A percentile compares a stretch with the other conserved stretches of the same genome.
Conservation (phyloP, 2,113 vertebrate species). For the Taurulus bubalis region DNA sequence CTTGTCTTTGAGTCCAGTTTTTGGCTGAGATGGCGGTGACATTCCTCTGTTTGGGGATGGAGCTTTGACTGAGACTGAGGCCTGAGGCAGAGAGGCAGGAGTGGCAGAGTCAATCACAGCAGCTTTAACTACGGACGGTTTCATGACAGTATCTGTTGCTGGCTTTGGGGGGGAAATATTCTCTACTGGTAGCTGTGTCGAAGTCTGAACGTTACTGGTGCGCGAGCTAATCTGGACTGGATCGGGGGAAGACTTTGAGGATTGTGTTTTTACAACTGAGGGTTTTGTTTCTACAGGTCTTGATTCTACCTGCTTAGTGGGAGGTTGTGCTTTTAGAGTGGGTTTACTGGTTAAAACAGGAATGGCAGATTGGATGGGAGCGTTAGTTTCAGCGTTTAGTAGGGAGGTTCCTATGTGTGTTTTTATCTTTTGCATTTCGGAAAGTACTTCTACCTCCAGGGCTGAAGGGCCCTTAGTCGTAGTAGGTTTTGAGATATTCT, state of each 20-base stretch:
- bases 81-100: constrained; percentile 80
- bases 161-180: constrained; percentile 55
- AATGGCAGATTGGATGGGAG: neutral
- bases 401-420: neutral
- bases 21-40: constrained; percentile 72
- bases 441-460: constrained; percentile 33
- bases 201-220: constrained; percentile 36
- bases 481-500: constrained; percentile 22
- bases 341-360: constrained; percentile 23
- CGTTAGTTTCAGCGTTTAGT: neutral
- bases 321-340: constrained; percentile 6
- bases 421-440: constrained; percentile 30
- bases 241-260: constrained; percentile 16
- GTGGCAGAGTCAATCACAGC: constrained; percentile 76
- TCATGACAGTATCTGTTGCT: constrained; percentile 71
- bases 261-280: constrained; percentile 13
- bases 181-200: constrained; percentile 45
- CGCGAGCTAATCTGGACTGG: constrained; percentile 29
- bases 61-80: constrained; percentile 73
- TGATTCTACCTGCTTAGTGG: constrained; percentile 17
- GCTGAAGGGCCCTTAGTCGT: constrained; percentile 2
- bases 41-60: constrained; percentile 71
- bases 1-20: constrained; percentile 71
- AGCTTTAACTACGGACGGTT: constrained; percentile 65
- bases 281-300: constrained; percentile 38